A percentile compares a stretch with the other conserved stretches of the same genome.
Evolutionary conservation across 2,113 vertebrate species (phyloP).

Genomic region (Sterrhoptilus dennistouni): DNA sequence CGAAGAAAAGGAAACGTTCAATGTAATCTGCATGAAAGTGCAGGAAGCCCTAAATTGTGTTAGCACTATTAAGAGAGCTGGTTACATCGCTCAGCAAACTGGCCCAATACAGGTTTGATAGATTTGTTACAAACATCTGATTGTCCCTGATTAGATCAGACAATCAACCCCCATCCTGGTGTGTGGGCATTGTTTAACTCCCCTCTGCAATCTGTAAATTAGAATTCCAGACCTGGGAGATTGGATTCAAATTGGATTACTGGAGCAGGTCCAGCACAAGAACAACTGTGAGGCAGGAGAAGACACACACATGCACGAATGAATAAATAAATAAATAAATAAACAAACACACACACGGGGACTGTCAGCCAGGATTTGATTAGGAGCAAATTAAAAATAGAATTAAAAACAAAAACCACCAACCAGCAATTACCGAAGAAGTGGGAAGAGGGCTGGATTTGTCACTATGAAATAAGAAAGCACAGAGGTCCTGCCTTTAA

Average conservation of each 20-base stretch:
- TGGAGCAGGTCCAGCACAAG: conserved; percentile 66
- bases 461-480: conserved; percentile 47
- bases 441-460: not conserved
- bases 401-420: conserved; percentile 67
- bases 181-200: conserved; percentile 11
- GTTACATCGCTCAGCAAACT: conserved; percentile 12
- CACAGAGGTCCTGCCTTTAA: not conserved
- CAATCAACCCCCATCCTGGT: conserved; percentile 55
- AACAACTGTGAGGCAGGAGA: conserved; percentile 5
- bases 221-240: conserved; percentile 73
- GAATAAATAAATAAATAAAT: not conserved
- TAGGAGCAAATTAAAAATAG: conserved; percentile 69
- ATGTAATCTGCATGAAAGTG: conserved; percentile 38
- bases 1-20: conserved; percentile 51
- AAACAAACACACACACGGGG: conserved; percentile 10
- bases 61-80: conserved; percentile 24
- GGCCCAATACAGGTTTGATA: conserved; percentile 52
- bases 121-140: conserved; percentile 64
- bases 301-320: not conserved
- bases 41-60: conserved; percentile 35
- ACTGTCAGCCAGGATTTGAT: conserved; percentile 56
- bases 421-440: conserved; percentile 54
- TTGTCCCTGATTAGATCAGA: conserved; percentile 70
- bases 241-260: conserved; percentile 75
- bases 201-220: conserved; percentile 66